Percentiles rank a stretch among this genome's conserved stretches.
These are phyloP conservation scores for Petrocephalus sullivani DNA, from an alignment of 2,797 vertebrate species.

Conservation along the genomic window DNA sequence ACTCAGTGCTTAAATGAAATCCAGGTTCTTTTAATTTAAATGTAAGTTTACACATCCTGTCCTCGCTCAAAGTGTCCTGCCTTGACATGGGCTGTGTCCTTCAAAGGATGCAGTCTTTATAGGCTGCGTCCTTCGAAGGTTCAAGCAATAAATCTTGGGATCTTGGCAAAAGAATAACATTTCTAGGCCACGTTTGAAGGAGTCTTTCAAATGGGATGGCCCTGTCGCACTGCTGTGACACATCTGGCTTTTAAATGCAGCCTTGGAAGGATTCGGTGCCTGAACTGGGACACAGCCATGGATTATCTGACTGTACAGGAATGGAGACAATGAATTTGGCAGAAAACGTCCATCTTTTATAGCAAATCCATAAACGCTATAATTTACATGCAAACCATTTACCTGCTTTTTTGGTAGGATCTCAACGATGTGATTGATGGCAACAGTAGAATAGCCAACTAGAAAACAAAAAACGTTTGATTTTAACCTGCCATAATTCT, in stretches of 20 bases:
- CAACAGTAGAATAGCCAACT: constrained; percentile 68
- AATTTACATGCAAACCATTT: neutral
- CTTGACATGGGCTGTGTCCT: too few species aligned
- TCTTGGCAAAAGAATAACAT: too few species aligned
- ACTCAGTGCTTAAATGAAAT: too few species aligned
- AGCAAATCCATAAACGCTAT: neutral
- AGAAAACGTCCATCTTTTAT: neutral
- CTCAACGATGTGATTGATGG: constrained; percentile 61
- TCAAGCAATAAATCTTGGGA: too few species aligned
- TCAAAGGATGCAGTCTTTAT: too few species aligned
- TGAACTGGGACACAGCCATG: neutral
- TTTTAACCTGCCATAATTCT: neutral
- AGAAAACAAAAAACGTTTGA: constrained; percentile 25
- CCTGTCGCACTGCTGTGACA: neutral
- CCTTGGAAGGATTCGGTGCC: neutral
- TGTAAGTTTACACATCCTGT: too few species aligned
- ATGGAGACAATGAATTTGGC: neutral
- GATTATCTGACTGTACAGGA: neutral
- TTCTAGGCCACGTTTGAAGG: too few species aligned
- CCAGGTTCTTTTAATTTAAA: too few species aligned
- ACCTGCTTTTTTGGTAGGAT: constrained; percentile 57
- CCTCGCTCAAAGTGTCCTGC: too few species aligned
- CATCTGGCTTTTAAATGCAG: neutral
- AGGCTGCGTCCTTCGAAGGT: too few species aligned
- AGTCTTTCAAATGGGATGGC: too few species aligned